phyloP scores from a whole-genome alignment of 1,140 invertebrate species.

The Dinothrombium tinctorium region DNA sequence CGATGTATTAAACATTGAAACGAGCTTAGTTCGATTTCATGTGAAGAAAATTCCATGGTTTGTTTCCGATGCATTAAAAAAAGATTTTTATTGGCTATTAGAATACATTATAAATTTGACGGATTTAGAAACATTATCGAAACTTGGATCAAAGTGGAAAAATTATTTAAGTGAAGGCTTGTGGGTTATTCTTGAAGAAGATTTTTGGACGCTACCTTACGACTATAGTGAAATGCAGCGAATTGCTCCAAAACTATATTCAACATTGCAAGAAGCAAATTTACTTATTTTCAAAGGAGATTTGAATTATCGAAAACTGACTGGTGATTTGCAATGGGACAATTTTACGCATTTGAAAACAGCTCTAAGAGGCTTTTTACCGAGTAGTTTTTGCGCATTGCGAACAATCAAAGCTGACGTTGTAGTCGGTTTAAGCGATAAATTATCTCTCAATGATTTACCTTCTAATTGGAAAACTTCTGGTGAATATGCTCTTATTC shows the following conservation, averaged over 20 bases:
- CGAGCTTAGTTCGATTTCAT: conserved; percentile 42
- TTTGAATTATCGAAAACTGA: conserved; percentile 79
- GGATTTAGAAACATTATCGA: conserved; percentile 9
- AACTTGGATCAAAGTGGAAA: conserved; percentile 26
- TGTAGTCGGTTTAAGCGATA: conserved; percentile 35
- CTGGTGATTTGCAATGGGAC: conserved; percentile 66
- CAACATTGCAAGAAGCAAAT: conserved; percentile 36
- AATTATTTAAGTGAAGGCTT: conserved; percentile 24
- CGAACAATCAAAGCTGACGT: conserved; percentile 78
- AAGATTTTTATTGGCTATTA: conserved; percentile 51
- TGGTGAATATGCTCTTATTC: conserved; percentile 60
- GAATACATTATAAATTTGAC: conserved; percentile 15
- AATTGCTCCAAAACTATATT: conserved; percentile 39
- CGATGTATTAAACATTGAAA: conserved; percentile 28
- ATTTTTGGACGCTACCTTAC: conserved; percentile 69
- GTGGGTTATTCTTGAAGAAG: conserved; percentile 27
- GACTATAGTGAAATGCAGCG: conserved; percentile 50
- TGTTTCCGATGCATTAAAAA: conserved; percentile 59
- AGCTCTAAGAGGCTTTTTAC: conserved; percentile 52
- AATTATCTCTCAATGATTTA: conserved; percentile 5
- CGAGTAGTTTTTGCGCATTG: conserved; percentile 51
- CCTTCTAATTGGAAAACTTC: conserved; percentile 55
- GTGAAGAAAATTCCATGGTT: conserved; percentile 86
- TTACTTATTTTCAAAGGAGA: conserved; percentile 84
- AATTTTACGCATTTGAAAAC: conserved; percentile 37